Evolutionary conservation across 2,113 vertebrate species (phyloP).

Genomic region (Aptenodytes patagonicus): DNA sequence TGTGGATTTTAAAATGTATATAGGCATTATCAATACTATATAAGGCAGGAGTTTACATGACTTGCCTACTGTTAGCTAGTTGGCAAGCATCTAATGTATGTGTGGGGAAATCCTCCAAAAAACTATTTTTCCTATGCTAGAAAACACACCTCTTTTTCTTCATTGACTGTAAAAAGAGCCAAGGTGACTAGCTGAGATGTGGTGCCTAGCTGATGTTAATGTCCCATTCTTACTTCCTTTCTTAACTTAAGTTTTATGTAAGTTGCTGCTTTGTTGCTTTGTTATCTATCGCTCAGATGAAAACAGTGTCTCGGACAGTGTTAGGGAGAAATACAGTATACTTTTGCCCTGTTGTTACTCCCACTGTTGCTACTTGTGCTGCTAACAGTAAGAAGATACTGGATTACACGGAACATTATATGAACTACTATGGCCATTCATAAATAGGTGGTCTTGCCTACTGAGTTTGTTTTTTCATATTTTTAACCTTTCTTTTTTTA

Average conservation of each 20-base stretch:
- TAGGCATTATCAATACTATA: not conserved
- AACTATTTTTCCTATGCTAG: accelerated
- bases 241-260: not conserved
- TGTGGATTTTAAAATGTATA: not conserved
- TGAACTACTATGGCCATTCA: not conserved
- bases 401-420: not conserved
- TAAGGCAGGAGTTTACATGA: not conserved
- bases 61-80: not conserved
- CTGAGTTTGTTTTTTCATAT: not conserved
- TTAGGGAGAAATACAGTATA: not conserved
- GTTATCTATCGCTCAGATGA: not conserved
- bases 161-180: not conserved
- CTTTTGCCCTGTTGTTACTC: not conserved
- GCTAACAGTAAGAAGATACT: not conserved
- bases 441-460: not conserved
- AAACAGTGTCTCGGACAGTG: not conserved
- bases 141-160: not conserved
- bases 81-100: not conserved
- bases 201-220: not conserved
- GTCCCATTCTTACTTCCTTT: not conserved
- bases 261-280: not conserved
- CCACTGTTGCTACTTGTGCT: not conserved
- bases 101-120: not conserved
- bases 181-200: not conserved
- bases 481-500: not conserved